A percentile compares a stretch with the other conserved stretches of the same genome.
These are phyloP conservation scores for Castor canadensis DNA, from an alignment of 2,113 vertebrate species.

Conservation along the genomic window DNA sequence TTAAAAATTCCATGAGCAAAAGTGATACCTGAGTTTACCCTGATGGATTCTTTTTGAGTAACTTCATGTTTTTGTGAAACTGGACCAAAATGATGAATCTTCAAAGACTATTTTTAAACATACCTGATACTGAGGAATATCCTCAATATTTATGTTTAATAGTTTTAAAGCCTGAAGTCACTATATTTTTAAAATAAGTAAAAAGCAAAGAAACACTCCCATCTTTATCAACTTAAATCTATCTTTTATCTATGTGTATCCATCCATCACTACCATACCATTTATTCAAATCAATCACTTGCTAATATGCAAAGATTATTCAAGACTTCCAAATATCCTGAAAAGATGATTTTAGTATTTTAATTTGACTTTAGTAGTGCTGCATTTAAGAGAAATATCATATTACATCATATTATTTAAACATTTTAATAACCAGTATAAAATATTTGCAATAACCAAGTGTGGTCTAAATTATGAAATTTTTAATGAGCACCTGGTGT, in stretches of 20 bases:
- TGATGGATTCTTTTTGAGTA: neutral
- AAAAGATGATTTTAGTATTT: constrained; percentile 65
- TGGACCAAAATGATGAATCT: neutral
- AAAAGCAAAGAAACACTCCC: neutral
- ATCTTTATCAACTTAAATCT: neutral
- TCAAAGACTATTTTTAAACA: neutral
- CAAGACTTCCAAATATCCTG: constrained; percentile 28
- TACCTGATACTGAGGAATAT: neutral
- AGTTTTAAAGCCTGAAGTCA: constrained; percentile 50
- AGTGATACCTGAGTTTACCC: neutral
- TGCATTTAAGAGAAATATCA: constrained; percentile 19
- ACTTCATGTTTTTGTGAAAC: neutral
- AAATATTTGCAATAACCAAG: neutral
- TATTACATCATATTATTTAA: constrained; percentile 4
- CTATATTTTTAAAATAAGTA: constrained; percentile 7
- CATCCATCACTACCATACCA: neutral
- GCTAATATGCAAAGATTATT: constrained; percentile 44
- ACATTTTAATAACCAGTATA: neutral
- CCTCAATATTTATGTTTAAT: neutral
- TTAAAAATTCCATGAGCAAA: neutral
- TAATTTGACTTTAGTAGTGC: neutral
- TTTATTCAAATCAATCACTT: constrained; percentile 21
- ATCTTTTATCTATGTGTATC: neutral
- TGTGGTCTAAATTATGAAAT: constrained; percentile 2
- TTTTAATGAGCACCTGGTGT: neutral